Percentiles rank a stretch among this genome's conserved stretches.
phyloP scores from a whole-genome alignment of 2,888 invertebrate species.

The Holacanthella duospinosa region DNA sequence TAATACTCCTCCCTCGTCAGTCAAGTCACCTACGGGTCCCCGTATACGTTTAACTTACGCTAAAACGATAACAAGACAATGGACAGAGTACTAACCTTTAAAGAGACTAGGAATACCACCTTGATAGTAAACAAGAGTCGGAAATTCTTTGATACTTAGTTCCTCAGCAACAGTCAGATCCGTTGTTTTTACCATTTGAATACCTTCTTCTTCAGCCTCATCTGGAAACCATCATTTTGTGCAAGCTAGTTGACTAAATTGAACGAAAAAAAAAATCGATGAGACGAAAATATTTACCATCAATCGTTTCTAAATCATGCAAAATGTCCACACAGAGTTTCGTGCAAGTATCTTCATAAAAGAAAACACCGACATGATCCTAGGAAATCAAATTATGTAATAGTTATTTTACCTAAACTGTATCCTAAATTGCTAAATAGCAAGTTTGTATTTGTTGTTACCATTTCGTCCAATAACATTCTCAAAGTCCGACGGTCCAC shows the following conservation, averaged over 20 bases:
- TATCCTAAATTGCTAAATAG: not conserved
- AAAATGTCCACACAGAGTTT: slow-evolving; percentile 66
- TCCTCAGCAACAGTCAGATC: slow-evolving; percentile 80
- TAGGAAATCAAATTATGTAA: not conserved
- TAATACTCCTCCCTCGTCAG: slow-evolving; percentile 69
- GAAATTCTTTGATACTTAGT: slow-evolving; percentile 83
- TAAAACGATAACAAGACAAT: not conserved
- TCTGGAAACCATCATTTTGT: slow-evolving; percentile 40
- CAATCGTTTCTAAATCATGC: slow-evolving; percentile 80
- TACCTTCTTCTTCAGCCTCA: slow-evolving; percentile 82
- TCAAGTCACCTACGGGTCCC: slow-evolving; percentile 51
- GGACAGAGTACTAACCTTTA: slow-evolving; percentile 63
- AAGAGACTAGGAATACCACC: slow-evolving; percentile 89
- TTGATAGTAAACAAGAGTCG: slow-evolving; percentile 84
- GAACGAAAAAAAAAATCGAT: not conserved
- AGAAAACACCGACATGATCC: slow-evolving; percentile 82
- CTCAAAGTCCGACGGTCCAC: slow-evolving; percentile 83
- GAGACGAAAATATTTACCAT: slow-evolving; percentile 44
- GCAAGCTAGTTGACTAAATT: not conserved
- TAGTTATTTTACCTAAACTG: not conserved
- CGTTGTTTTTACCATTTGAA: slow-evolving; percentile 86
- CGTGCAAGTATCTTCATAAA: slow-evolving; percentile 77
- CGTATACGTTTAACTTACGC: not conserved
- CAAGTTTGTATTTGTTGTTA: not conserved
- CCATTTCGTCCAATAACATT: slow-evolving; percentile 72